Base-by-base conservation (phyloP, 2,797 vertebrate species). In the Potorous gilbertii region DNA sequence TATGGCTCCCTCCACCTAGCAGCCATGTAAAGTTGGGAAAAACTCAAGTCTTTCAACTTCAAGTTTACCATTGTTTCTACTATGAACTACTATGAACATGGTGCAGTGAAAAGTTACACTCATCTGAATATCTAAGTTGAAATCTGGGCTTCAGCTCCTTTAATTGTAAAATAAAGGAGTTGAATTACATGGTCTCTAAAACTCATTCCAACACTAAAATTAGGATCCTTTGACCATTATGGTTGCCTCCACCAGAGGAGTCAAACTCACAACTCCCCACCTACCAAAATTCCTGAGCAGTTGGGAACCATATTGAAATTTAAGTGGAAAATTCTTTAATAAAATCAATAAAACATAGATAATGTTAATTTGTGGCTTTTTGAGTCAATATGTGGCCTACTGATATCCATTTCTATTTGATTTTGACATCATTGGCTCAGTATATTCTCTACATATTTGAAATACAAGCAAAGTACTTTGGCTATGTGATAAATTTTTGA, bases 361-460 rank as follows among this genome's bases (percentile, higher is more conserved):
- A n/a, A 9, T n/a, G 5, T 66, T 16, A 66, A n/a, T n/a, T 66
- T 66, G 31, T 66, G 62, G 14, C 9, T 66, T 66, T n/a, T 27
- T 16, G n/a, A 66, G 62, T 66, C 31, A 34, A n/a, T 66, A 62
- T 34, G 31, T 62, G 59, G 59, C 59, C 31, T 34, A 6, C 11
- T 34, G 29, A 66, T 34, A 66, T 62, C 11, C 59, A 62, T 62
- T 62, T 62, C 29, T 1, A n/a, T 34, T 66, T 66, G 62, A 16
- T 14, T 66, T 66, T n/a, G 62, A n/a, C 31, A n/a, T 5, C 62
- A 16, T 66, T 16, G 0, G 8, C 59, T 94, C 62, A 66, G 4
- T 89, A 91, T 89, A 40, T 55, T 93, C 55, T 52, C 14, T 87
- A 93, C 92, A 93, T 91, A 94, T 92, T 18, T 92, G 94, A 94